These are phyloP conservation scores for Dromiciops gliroides DNA, from an alignment of 2,113 vertebrate genomes.

Conservation along the genomic window DNA sequence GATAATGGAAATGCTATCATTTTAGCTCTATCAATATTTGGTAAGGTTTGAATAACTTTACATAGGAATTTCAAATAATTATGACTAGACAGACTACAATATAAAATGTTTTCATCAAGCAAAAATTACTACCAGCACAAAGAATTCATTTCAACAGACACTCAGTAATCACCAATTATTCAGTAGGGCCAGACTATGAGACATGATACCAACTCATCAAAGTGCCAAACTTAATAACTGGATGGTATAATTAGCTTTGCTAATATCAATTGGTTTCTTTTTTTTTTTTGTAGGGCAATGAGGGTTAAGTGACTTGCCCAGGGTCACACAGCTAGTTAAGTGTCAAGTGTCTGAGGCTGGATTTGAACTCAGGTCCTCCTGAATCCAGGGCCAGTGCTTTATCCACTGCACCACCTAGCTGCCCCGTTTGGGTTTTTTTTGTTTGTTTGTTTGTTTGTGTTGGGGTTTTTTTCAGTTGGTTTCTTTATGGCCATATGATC, in stretches of 20 bases:
- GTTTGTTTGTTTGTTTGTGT: too few species aligned
- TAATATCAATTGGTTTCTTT: slow-evolving; percentile 33
- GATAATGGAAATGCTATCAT: slow-evolving; percentile 39
- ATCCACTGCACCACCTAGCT: too few species aligned
- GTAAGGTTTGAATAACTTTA: slow-evolving; percentile 68
- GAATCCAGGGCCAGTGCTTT: too few species aligned
- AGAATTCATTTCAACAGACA: slow-evolving; percentile 49
- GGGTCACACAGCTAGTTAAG: too few species aligned
- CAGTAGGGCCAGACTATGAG: slow-evolving; percentile 23
- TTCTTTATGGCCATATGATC: slow-evolving; percentile 16
- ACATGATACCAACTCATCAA: slow-evolving; percentile 47
- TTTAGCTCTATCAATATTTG: slow-evolving; percentile 49
- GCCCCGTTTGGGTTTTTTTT: too few species aligned
- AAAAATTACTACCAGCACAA: slow-evolving; percentile 54
- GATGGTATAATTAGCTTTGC: slow-evolving; percentile 24
- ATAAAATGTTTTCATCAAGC: slow-evolving; percentile 62
- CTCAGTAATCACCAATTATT: slow-evolving; percentile 69
- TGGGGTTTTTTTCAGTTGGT: too few species aligned
- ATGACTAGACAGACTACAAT: slow-evolving; percentile 54
- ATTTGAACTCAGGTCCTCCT: too few species aligned
- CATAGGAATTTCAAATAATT: slow-evolving; percentile 65
- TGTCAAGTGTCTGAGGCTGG: too few species aligned
- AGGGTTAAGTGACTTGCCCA: too few species aligned
- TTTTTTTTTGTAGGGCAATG: too few species aligned
- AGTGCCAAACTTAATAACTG: slow-evolving; percentile 52